A percentile compares a stretch with the other conserved stretches of the same genome.
Conservation (phyloP, 2,113 vertebrate genomes). For the Sterna hirundo region DNA sequence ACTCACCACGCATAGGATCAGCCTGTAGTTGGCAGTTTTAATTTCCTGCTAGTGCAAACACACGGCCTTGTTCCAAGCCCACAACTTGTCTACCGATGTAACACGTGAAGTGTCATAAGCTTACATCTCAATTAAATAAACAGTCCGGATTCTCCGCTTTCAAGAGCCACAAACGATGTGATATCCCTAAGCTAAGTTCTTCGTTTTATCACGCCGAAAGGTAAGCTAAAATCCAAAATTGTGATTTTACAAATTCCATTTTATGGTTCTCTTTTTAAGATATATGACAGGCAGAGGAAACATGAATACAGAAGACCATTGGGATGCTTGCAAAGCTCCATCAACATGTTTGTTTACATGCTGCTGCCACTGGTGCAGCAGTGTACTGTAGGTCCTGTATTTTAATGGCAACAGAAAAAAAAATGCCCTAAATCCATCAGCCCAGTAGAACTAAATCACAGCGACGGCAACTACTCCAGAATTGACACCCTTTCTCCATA, state of each 20-base stretch:
- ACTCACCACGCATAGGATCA: background rate
- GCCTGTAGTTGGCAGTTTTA: background rate
- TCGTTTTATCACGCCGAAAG: background rate
- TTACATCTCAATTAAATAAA: background rate
- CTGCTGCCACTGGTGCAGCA: background rate
- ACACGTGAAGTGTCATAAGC: background rate
- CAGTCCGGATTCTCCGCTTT: background rate
- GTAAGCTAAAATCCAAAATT: background rate
- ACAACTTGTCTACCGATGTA: background rate
- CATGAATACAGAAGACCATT: background rate
- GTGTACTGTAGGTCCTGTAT: background rate
- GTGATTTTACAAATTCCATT: background rate
- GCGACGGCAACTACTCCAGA: background rate
- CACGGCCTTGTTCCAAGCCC: background rate
- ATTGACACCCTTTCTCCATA: background rate
- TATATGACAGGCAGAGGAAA: background rate
- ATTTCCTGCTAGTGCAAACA: conserved; percentile 8
- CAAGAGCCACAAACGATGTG: background rate
- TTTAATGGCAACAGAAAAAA: background rate
- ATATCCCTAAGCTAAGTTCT: background rate
- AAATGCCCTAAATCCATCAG: background rate
- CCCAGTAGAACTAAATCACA: background rate
- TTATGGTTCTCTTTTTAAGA: background rate
- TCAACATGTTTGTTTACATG: background rate
- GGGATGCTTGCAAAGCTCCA: background rate